Evolutionary conservation across 2,113 vertebrate genomes (phyloP).

Genomic region (Gnathonemus echidnorhynchus): DNA sequence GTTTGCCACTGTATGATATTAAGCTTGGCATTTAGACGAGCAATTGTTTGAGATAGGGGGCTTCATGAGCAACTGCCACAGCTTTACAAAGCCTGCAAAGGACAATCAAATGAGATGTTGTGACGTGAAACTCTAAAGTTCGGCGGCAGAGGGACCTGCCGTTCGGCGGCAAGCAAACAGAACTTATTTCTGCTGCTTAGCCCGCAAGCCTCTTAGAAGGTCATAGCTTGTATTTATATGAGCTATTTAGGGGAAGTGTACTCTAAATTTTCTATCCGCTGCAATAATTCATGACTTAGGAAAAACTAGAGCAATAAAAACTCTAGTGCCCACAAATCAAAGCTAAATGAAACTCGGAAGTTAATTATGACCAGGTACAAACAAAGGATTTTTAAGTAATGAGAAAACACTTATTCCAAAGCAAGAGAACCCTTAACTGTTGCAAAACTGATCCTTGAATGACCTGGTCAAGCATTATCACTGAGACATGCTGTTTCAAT

Average conservation of each 20-base stretch:
- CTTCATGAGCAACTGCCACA: not conserved
- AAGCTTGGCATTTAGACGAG: not conserved
- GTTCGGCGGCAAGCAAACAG: not conserved
- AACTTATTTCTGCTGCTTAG: slow-evolving; percentile 3
- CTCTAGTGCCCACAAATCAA: not conserved
- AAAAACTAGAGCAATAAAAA: not conserved
- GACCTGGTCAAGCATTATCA: not conserved
- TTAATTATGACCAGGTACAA: not conserved
- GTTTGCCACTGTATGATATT: not conserved
- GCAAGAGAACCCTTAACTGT: not conserved
- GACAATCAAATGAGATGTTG: not conserved
- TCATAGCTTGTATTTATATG: not conserved
- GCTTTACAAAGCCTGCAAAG: not conserved
- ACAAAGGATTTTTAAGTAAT: not conserved
- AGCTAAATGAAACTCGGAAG: not conserved
- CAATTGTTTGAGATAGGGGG: not conserved
- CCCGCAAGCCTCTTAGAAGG: not conserved
- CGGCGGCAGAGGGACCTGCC: not conserved
- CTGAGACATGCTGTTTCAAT: not conserved
- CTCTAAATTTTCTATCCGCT: slow-evolving; percentile 1
- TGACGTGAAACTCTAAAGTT: not conserved
- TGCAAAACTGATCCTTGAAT: not conserved
- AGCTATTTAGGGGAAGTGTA: not conserved
- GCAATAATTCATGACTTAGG: not conserved
- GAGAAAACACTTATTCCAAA: not conserved